These are phyloP conservation scores for Sebastes matsubarae DNA, from an alignment of 2,797 vertebrate genomes.

Conservation along the genomic window DNA sequence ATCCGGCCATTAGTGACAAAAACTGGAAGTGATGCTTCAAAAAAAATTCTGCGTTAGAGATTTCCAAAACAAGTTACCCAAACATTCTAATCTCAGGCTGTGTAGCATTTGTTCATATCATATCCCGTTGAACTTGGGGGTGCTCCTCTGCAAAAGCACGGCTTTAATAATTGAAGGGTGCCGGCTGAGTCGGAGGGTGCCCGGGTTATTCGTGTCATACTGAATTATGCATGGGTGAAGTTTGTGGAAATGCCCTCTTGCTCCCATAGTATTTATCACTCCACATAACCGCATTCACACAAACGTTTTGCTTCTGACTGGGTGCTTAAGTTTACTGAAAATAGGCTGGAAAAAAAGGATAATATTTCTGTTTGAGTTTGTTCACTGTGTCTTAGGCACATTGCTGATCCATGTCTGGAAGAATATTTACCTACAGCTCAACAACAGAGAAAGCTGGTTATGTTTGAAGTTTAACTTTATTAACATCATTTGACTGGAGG, in stretches of 20 bases:
- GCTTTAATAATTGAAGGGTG: slow-evolving; percentile 64
- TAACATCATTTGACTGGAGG: neutral
- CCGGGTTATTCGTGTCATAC: slow-evolving; percentile 50
- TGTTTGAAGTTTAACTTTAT: neutral
- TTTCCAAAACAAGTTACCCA: neutral
- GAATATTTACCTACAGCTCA: neutral
- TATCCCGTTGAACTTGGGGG: slow-evolving; percentile 39
- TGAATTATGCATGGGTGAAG: slow-evolving; percentile 66
- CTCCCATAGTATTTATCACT: slow-evolving; percentile 49
- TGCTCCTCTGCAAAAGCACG: slow-evolving; percentile 41
- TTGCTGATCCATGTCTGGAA: neutral
- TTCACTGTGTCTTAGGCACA: neutral
- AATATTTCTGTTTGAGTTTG: neutral
- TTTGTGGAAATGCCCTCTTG: slow-evolving; percentile 54
- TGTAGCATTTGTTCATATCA: slow-evolving; percentile 26
- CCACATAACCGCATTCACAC: slow-evolving; percentile 44
- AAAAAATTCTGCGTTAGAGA: neutral
- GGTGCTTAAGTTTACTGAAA: neutral
- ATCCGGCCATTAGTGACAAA: neutral
- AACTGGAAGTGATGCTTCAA: neutral
- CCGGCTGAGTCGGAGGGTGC: slow-evolving; percentile 49
- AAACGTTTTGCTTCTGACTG: neutral
- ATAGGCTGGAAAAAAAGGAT: neutral
- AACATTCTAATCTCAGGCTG: neutral
- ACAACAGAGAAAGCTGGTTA: neutral